These are phyloP conservation scores for Sebastes flavidus DNA, from an alignment of 2,797 vertebrate species.

Conservation along the genomic window DNA sequence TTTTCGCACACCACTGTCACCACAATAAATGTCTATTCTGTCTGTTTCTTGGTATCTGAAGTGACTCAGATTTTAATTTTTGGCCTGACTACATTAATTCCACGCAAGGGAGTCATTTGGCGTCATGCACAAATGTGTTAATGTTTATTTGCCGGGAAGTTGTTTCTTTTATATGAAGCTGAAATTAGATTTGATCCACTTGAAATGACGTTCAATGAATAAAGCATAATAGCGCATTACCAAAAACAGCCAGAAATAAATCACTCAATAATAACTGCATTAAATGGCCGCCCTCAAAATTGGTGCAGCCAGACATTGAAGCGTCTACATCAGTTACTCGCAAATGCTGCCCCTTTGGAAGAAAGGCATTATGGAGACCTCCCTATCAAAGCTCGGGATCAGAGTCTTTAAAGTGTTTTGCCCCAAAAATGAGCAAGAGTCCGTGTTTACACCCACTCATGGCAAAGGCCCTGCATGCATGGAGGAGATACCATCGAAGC, in stretches of 20 bases:
- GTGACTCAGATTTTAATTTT: constrained; percentile 10
- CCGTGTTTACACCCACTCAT: constrained; percentile 31
- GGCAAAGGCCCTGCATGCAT: constrained; percentile 12
- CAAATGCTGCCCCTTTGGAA: constrained; percentile 43
- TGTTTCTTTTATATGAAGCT: constrained; percentile 51
- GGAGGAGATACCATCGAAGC: constrained; percentile 55
- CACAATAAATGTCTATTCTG: not conserved
- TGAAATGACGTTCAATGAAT: constrained; percentile 47
- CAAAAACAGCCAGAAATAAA: constrained; percentile 47
- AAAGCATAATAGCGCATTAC: constrained; percentile 42
- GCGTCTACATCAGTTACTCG: constrained; percentile 79
- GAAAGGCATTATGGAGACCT: constrained; percentile 43
- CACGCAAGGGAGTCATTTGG: constrained; percentile 26
- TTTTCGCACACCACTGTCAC: not conserved
- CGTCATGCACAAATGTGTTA: constrained; percentile 34
- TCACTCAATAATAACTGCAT: constrained; percentile 63
- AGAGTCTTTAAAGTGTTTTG: constrained; percentile 51
- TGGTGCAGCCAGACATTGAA: constrained; percentile 71
- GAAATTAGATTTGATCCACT: constrained; percentile 61
- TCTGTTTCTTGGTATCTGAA: not conserved
- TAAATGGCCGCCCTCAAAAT: constrained; percentile 64
- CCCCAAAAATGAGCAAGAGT: constrained; percentile 35
- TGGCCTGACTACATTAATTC: not conserved
- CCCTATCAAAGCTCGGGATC: constrained; percentile 71
- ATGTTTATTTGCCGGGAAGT: constrained; percentile 46